phyloP scores from a whole-genome alignment of 2,113 vertebrate genomes.

The Grammomys dolichurus region DNA sequence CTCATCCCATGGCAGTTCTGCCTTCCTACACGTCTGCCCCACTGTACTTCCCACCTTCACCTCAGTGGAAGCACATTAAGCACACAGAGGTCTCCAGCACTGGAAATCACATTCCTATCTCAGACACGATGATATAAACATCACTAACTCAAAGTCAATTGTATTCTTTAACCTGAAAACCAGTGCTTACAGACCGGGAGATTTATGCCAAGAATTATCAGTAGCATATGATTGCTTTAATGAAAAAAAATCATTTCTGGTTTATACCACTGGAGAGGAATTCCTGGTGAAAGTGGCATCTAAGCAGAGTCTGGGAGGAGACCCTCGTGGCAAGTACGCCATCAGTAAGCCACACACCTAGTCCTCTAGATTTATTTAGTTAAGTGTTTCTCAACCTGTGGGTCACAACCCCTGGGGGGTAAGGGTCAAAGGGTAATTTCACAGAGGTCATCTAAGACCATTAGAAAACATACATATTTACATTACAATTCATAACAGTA shows the following conservation, averaged over 20 bases:
- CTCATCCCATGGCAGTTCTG: not conserved
- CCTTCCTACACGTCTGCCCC: not conserved
- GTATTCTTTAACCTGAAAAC: not conserved
- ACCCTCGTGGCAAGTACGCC: not conserved
- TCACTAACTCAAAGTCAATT: not conserved
- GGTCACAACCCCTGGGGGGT: not conserved
- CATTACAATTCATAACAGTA: not conserved
- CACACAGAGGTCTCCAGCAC: not conserved
- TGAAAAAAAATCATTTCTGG: not conserved
- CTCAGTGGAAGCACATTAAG: not conserved
- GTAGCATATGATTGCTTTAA: not conserved
- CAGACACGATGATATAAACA: not conserved
- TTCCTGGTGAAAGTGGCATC: not conserved
- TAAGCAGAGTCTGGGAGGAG: not conserved
- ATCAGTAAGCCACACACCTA: not conserved
- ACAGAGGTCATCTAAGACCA: not conserved
- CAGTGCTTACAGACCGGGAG: not conserved
- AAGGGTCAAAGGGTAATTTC: not conserved
- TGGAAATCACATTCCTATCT: not conserved
- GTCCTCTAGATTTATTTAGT: not conserved
- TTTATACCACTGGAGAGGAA: not conserved
- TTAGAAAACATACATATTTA: not conserved
- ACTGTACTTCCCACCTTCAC: not conserved
- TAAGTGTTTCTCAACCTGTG: not conserved
- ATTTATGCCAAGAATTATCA: not conserved